Evolutionary conservation across 2,113 vertebrate species (phyloP).

Genomic region (Cyprinodon variegatus): DNA sequence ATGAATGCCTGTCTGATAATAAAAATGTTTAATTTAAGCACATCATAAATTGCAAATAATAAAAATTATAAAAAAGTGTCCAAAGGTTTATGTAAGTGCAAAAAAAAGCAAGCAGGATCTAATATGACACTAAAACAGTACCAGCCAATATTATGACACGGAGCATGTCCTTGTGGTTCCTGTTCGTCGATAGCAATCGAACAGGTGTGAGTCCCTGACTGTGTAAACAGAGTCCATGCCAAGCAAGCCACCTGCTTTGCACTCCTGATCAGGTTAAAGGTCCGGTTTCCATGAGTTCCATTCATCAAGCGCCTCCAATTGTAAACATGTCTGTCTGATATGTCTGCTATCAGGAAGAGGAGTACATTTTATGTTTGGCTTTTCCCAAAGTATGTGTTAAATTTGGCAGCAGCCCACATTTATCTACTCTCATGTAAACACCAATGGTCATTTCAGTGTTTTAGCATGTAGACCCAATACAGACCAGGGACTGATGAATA

Average conservation of each 20-base stretch:
- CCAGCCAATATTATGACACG: conserved; percentile 13
- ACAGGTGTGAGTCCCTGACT: conserved; percentile 60
- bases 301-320: conserved; percentile 16
- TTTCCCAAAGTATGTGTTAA: conserved; percentile 16
- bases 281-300: conserved; percentile 33
- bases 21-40: not conserved
- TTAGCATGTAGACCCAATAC: not conserved
- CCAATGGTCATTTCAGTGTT: not conserved
- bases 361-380: conserved; percentile 8
- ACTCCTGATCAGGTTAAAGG: conserved; percentile 40
- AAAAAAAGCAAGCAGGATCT: conserved; percentile 13
- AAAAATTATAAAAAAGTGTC: not conserved
- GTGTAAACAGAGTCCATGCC: conserved; percentile 54
- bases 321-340: conserved; percentile 5
- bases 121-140: conserved; percentile 15
- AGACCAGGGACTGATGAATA: not conserved
- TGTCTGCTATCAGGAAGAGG: conserved; percentile 31
- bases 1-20: conserved; percentile 2
- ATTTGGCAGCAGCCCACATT: conserved; percentile 12
- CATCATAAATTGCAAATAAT: not conserved
- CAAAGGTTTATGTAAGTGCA: not conserved
- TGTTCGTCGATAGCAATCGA: conserved; percentile 45
- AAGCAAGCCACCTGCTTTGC: conserved; percentile 55
- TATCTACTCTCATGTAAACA: not conserved
- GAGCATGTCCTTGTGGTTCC: conserved; percentile 26